phyloP scores from a whole-genome alignment of 2,113 vertebrate genomes.

The Mungos mungo region DNA sequence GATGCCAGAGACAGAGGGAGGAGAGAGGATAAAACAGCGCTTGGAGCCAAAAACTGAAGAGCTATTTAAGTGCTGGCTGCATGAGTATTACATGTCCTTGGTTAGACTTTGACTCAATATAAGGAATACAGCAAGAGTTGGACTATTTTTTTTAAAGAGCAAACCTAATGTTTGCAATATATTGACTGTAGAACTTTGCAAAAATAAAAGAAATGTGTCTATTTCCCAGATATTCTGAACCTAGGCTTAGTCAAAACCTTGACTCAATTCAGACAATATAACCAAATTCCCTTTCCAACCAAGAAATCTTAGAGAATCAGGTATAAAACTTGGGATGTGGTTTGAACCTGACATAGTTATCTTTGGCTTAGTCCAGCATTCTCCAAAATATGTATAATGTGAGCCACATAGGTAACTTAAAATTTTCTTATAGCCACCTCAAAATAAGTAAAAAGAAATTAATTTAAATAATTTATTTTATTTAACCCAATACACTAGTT shows the following conservation, averaged over 20 bases:
- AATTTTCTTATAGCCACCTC: background rate
- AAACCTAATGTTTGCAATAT: background rate
- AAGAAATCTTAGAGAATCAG: background rate
- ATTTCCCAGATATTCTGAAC: background rate
- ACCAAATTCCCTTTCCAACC: background rate
- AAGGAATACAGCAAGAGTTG: background rate
- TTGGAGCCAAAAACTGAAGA: conserved; percentile 30
- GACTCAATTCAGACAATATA: background rate
- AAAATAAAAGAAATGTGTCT: background rate
- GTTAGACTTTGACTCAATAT: conserved; percentile 30
- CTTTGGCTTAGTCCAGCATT: background rate
- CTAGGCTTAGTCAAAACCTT: background rate
- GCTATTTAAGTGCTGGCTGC: conserved; percentile 61
- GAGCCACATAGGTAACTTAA: background rate
- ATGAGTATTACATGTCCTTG: conserved; percentile 35
- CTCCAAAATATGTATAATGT: background rate
- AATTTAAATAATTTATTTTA: conserved; percentile 43
- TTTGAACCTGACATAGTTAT: background rate
- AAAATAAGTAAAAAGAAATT: conserved; percentile 8
- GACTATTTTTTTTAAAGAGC: conserved; percentile 20
- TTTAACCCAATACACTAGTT: background rate
- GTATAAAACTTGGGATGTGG: background rate
- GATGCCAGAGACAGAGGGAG: conserved; percentile 61
- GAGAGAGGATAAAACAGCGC: conserved; percentile 9
- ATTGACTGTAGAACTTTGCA: background rate